Base-by-base conservation (phyloP, 1,140 invertebrate species). In the Brachionus paranguensis region DNA sequence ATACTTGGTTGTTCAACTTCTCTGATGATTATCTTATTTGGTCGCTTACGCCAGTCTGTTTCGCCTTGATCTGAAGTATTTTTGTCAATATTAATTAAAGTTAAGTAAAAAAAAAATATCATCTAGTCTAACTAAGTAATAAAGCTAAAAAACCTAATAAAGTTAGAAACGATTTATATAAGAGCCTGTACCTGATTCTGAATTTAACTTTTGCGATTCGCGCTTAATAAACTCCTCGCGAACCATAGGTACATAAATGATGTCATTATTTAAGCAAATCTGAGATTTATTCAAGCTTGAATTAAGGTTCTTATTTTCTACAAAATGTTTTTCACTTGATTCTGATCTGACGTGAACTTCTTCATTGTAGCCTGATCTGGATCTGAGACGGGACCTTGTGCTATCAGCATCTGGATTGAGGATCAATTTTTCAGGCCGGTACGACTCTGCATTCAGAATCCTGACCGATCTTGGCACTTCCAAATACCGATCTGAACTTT, bases 191-290 rank as follows among this genome's bases (percentile, higher is more conserved):
- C 72, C 72, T 76, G 72, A 76, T 50, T 76, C 72, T 50, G 43
- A 24, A 50, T 50, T 76, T 76, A 76, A 29, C 24, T 76, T 76
- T 29, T 76, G 43, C 6, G 78, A 60, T 65, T 81, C 53, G 24
- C 78, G 20, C 33, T 81, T 81, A 20, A 81, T 81, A 47, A 81
- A 81, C n/a, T 81, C 78, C 27, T 81, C 78, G 11, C 64, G 33
- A 68, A 81, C 78, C 78, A 81, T 81, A 10, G 78, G 78, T 68
- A 81, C 78, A 47, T 81, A 81, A 64, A 81, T 81, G n/a, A 81
- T 81, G 6, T 81, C 78, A 47, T 68, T 81, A 24, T 64, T 68
- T 4, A 76, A n/a, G 17, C 72, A 76, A 27, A 50, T n/a, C 14
- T 76, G 72, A 27, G 72, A 76, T 76, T 76, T 76, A 24, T 76